Percentiles rank a stretch among this genome's conserved stretches.
phyloP scores from a whole-genome alignment of 2,888 invertebrate species.

The Stegophylla sp. region DNA sequence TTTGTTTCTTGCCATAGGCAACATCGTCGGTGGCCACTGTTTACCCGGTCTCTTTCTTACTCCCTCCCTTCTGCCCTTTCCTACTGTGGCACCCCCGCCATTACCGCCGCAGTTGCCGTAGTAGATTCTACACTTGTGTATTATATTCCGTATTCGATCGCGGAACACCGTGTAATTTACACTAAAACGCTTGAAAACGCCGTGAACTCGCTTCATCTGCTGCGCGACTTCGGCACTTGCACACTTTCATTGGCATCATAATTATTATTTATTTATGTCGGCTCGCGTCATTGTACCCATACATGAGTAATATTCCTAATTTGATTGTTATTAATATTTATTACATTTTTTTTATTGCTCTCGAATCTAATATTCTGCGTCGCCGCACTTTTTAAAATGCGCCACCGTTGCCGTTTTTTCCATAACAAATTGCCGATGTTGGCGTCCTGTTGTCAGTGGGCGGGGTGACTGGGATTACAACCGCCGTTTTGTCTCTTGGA shows the following conservation, averaged over 20 bases:
- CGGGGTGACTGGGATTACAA: neutral
- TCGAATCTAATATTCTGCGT: neutral
- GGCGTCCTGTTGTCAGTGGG: neutral
- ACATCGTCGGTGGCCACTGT: slow-evolving; percentile 32
- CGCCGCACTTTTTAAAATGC: too few species aligned
- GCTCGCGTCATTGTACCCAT: neutral
- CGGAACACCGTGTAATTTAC: slow-evolving; percentile 6
- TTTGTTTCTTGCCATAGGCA: slow-evolving; percentile 42
- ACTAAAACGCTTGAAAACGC: neutral
- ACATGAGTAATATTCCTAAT: too few species aligned
- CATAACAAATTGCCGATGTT: neutral
- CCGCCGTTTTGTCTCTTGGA: neutral
- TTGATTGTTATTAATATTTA: neutral
- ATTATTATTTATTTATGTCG: neutral
- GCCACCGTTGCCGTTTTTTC: slow-evolving; percentile 2
- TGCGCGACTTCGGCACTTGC: neutral
- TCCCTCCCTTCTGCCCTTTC: neutral
- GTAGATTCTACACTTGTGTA: neutral
- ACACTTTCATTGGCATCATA: neutral
- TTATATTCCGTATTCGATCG: neutral
- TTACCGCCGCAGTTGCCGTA: neutral
- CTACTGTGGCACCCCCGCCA: neutral
- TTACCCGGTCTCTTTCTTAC: slow-evolving; percentile 45
- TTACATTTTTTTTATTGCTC: neutral
- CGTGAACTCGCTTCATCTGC: neutral